These are phyloP conservation scores for Thamnophis elegans DNA, from an alignment of 2,797 vertebrate species.

Conservation along the genomic window DNA sequence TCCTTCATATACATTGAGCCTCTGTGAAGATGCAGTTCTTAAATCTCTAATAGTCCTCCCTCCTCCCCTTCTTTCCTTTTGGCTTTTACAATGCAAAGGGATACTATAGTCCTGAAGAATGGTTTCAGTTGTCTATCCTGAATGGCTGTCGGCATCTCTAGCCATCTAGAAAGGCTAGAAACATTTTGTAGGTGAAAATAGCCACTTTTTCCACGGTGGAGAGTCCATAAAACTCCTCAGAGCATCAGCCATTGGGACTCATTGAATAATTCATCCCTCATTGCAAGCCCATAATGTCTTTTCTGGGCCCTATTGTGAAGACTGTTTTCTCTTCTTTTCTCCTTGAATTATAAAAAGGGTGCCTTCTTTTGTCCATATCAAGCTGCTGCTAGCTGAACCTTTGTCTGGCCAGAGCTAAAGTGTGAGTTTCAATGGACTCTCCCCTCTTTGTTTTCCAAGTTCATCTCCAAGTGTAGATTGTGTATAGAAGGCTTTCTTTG, in stretches of 20 bases:
- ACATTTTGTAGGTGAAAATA: slow-evolving; percentile 87
- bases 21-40: slow-evolving; percentile 30
- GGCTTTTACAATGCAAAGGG: slow-evolving; percentile 34
- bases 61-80: not conserved
- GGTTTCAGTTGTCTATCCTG: slow-evolving; percentile 69
- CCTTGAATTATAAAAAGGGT: slow-evolving; percentile 95
- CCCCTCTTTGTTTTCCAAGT: slow-evolving; percentile 97
- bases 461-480: slow-evolving; percentile 99
- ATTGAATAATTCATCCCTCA: slow-evolving; percentile 99
- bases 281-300: slow-evolving; percentile 99
- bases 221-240: slow-evolving; percentile 89
- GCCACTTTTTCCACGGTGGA: slow-evolving; percentile 80
- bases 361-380: slow-evolving; percentile 94
- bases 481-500: slow-evolving; percentile 92
- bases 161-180: slow-evolving; percentile 71
- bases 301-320: slow-evolving; percentile 89
- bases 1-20: not conserved
- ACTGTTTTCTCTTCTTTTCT: slow-evolving; percentile 94
- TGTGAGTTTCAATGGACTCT: slow-evolving; percentile 99
- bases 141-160: slow-evolving; percentile 70
- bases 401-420: slow-evolving; percentile 94
- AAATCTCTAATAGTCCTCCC: slow-evolving; percentile 41
- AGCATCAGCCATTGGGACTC: slow-evolving; percentile 84
- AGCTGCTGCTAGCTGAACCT: slow-evolving; percentile 92
- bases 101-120: slow-evolving; percentile 52